phyloP scores from a whole-genome alignment of 2,888 invertebrate species.

The Megalurothrips usitatus region DNA sequence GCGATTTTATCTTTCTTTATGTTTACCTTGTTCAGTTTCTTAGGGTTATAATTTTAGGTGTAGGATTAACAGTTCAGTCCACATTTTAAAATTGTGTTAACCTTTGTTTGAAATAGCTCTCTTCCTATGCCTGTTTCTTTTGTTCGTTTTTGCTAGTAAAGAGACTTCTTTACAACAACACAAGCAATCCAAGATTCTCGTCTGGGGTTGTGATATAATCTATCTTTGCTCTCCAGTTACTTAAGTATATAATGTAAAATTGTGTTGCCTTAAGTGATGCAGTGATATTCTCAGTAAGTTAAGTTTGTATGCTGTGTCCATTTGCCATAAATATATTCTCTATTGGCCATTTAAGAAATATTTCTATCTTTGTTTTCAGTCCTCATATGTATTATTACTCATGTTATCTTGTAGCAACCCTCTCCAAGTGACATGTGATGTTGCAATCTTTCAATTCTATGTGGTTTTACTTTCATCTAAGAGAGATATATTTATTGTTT shows the following conservation, averaged over 20 bases:
- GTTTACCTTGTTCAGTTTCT: no score
- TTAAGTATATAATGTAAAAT: background rate
- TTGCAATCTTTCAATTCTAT: no score
- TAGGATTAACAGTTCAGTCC: no score
- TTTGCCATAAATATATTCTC: background rate
- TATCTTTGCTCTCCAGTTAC: background rate
- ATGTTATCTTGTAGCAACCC: background rate
- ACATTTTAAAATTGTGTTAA: background rate
- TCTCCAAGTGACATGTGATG: no score
- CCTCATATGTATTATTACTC: background rate
- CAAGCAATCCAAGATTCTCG: background rate
- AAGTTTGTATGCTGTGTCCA: background rate
- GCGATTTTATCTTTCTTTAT: no score
- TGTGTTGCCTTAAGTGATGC: background rate
- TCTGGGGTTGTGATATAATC: background rate
- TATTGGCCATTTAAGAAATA: background rate
- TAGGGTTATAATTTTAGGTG: no score
- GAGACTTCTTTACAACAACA: background rate
- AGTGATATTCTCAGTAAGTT: conserved; percentile 21
- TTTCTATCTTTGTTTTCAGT: background rate
- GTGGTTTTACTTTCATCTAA: no score
- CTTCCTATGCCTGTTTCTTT: background rate
- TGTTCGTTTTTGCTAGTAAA: background rate
- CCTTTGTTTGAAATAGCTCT: background rate
- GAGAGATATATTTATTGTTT: no score